Evolutionary conservation across 2,113 vertebrate genomes (phyloP).

Genomic region (Periophthalmus modestus): DNA sequence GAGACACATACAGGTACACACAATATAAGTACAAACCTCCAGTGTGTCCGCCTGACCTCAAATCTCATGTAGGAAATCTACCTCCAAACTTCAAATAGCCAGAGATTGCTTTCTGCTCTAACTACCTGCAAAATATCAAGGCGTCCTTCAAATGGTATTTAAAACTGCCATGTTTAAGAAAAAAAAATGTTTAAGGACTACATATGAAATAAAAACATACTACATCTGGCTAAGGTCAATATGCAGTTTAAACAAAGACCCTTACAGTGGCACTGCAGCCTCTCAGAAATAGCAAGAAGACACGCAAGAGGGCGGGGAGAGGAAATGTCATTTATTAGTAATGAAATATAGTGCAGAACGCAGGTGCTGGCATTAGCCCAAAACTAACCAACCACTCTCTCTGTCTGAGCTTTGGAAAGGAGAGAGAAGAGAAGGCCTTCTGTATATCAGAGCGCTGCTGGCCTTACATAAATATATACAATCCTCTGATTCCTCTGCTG

Average conservation of each 20-base stretch:
- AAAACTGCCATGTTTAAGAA: no score
- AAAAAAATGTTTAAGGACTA: background rate
- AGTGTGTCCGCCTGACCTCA: constrained; percentile 40
- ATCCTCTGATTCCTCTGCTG: constrained; percentile 30
- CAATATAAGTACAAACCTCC: constrained; percentile 29
- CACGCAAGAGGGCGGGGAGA: constrained; percentile 49
- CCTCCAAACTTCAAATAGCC: constrained; percentile 15
- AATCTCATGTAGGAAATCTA: constrained; percentile 25
- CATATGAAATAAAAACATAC: constrained; percentile 55
- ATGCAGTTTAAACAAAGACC: constrained; percentile 60
- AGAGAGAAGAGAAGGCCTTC: constrained; percentile 5
- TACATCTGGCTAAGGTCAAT: constrained; percentile 36
- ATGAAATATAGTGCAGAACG: constrained; percentile 50
- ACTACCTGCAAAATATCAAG: constrained; percentile 29
- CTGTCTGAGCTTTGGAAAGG: constrained; percentile 27
- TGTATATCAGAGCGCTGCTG: constrained; percentile 17
- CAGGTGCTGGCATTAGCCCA: constrained; percentile 46
- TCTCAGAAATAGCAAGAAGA: constrained; percentile 30
- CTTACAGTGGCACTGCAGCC: constrained; percentile 41
- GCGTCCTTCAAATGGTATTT: background rate
- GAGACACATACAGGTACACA: background rate
- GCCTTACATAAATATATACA: constrained; percentile 9
- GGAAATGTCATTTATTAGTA: constrained; percentile 66
- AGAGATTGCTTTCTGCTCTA: constrained; percentile 33
- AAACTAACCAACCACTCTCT: constrained; percentile 33